These are phyloP conservation scores for Dryocosmus kuriphilus DNA, from an alignment of 2,888 invertebrate species.

Conservation along the genomic window DNA sequence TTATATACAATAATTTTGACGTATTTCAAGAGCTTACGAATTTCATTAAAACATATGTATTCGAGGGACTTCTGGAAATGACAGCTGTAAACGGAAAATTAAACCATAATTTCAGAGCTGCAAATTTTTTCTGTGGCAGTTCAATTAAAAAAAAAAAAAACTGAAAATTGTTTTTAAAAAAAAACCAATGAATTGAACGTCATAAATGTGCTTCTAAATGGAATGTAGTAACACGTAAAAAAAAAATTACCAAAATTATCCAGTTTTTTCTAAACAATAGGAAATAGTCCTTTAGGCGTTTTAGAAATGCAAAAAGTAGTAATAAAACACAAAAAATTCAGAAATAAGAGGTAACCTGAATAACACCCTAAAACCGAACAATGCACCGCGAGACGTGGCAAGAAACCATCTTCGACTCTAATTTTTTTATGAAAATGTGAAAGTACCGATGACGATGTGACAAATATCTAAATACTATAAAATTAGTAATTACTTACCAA, in stretches of 20 bases:
- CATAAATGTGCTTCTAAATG: background rate
- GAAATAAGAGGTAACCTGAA: background rate
- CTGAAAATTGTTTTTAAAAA: background rate
- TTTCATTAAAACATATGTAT: background rate
- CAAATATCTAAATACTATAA: background rate
- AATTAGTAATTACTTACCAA: constrained; percentile 50
- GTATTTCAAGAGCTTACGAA: background rate
- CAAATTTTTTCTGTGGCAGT: background rate
- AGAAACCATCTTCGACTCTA: background rate
- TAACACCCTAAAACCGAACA: background rate
- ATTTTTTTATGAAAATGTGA: background rate
- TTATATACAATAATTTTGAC: background rate
- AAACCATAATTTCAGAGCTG: background rate
- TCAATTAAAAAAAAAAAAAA: background rate
- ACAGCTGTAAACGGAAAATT: background rate
- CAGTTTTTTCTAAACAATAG: background rate
- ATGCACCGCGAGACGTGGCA: background rate
- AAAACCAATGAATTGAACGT: background rate
- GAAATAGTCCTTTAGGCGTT: background rate
- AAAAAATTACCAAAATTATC: background rate
- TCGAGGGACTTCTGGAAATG: background rate
- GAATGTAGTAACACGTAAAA: background rate
- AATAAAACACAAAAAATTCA: background rate
- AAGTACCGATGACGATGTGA: background rate
- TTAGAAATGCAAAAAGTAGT: background rate